These are phyloP conservation scores for Gopherus evgoodei DNA, from an alignment of 2,113 vertebrate genomes.

Conservation along the genomic window DNA sequence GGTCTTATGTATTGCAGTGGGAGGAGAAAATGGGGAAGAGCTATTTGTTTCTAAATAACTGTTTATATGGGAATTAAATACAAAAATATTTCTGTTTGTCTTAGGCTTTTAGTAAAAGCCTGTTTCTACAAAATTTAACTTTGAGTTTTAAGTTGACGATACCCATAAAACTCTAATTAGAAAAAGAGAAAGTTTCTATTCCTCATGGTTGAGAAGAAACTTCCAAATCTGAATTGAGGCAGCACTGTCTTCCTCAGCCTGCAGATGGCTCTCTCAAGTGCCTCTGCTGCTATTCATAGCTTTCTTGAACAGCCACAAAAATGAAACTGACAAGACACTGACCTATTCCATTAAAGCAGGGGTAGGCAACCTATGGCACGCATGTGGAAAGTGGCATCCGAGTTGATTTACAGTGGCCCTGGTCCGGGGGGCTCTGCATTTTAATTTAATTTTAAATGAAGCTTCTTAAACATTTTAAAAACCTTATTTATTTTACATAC, in stretches of 20 bases:
- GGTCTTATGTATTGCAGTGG: not conserved
- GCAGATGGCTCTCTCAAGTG: not conserved
- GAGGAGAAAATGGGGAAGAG: not conserved
- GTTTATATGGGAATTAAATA: not conserved
- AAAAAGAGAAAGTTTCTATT: not conserved
- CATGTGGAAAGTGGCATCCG: no score
- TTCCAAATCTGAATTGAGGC: not conserved
- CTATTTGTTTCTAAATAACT: not conserved
- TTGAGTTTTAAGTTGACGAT: not conserved
- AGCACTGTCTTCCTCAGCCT: not conserved
- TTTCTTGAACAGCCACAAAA: not conserved
- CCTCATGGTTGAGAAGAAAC: not conserved
- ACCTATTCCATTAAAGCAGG: constrained; percentile 17
- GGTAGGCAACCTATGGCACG: no score
- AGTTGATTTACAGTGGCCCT: no score
- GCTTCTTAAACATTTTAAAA: no score
- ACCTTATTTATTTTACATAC: no score
- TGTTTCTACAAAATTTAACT: constrained; percentile 5
- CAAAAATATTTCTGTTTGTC: not conserved
- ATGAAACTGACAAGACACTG: not conserved
- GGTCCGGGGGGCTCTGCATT: no score
- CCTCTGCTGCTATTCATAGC: not conserved
- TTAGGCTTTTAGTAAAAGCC: not conserved
- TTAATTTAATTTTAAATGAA: no score
- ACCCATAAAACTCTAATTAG: not conserved